Percentiles rank a stretch among this genome's conserved stretches.
Evolutionary conservation across 2,888 invertebrate species (phyloP).

Genomic region (Caenorhabditis sp.): DNA sequence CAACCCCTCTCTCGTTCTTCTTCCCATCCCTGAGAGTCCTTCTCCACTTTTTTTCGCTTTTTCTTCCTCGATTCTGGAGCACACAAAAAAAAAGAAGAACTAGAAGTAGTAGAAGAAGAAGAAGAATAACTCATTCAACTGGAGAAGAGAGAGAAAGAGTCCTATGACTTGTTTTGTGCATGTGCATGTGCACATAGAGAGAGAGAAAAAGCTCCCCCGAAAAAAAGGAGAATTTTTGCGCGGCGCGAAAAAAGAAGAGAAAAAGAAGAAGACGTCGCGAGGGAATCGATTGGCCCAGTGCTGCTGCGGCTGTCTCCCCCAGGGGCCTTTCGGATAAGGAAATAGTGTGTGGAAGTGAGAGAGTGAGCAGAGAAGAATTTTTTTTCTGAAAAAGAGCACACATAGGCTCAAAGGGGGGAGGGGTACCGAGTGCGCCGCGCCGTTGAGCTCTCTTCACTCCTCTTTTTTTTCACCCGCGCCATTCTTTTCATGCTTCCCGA

Average conservation of each 20-base stretch:
- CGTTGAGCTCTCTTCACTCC: too few species aligned
- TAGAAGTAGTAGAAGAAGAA: background rate
- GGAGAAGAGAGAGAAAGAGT: background rate
- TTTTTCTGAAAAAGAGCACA: background rate
- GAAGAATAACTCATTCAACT: background rate
- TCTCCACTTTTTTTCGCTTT: background rate
- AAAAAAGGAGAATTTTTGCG: background rate
- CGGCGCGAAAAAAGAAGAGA: background rate
- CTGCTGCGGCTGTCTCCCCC: background rate
- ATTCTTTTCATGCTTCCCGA: too few species aligned
- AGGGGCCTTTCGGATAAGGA: background rate
- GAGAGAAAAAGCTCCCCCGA: too few species aligned
- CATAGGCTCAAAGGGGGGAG: too few species aligned
- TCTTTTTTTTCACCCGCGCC: too few species aligned
- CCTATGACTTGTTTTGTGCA: background rate
- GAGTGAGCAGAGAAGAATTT: background rate
- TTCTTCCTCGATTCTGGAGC: background rate
- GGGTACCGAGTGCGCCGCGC: too few species aligned
- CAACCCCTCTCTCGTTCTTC: background rate
- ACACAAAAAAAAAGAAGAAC: too few species aligned
- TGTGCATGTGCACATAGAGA: too few species aligned
- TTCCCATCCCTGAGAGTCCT: background rate
- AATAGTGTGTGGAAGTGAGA: background rate
- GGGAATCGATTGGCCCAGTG: background rate
- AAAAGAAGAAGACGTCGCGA: slow-evolving; percentile 6